A percentile compares a stretch with the other conserved stretches of the same genome.
Evolutionary conservation across 2,888 invertebrate species (phyloP).

Genomic region (Eristalis pertinax): DNA sequence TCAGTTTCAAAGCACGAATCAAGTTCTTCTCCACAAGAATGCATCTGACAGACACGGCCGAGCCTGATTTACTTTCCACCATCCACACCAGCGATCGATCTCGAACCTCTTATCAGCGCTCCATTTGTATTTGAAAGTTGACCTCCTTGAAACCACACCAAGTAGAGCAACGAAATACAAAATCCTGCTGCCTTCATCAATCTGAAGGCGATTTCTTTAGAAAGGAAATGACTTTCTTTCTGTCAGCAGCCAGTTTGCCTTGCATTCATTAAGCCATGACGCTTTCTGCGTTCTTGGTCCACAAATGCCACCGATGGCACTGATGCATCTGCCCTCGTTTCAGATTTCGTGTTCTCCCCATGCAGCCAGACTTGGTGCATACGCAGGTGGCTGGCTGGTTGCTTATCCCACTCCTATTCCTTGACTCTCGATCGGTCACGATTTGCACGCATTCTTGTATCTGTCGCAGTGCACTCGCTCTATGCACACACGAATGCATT

Average conservation of each 20-base stretch:
- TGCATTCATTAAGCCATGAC: neutral
- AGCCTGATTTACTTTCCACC: too few species aligned
- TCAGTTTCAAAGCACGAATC: too few species aligned
- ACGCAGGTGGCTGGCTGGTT: neutral
- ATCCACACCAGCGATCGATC: neutral
- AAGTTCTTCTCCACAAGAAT: too few species aligned
- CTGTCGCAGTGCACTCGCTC: neutral
- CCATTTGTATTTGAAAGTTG: neutral
- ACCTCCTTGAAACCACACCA: neutral
- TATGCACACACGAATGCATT: neutral
- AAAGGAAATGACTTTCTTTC: neutral
- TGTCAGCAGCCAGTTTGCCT: neutral
- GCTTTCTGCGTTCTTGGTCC: neutral
- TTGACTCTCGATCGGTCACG: neutral
- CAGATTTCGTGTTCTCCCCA: neutral
- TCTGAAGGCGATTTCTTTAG: neutral
- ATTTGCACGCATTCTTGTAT: neutral
- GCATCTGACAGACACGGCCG: too few species aligned
- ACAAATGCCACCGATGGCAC: neutral
- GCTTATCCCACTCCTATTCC: neutral
- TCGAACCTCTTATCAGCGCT: neutral
- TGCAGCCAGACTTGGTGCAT: neutral
- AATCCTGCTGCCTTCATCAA: neutral
- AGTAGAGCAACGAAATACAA: neutral
- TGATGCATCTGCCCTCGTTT: neutral